Evolutionary conservation across 2,797 vertebrate species (phyloP), one percentile per base, ranked within the genome.

Genomic region (Buphagus erythrorhynchus): DNA sequence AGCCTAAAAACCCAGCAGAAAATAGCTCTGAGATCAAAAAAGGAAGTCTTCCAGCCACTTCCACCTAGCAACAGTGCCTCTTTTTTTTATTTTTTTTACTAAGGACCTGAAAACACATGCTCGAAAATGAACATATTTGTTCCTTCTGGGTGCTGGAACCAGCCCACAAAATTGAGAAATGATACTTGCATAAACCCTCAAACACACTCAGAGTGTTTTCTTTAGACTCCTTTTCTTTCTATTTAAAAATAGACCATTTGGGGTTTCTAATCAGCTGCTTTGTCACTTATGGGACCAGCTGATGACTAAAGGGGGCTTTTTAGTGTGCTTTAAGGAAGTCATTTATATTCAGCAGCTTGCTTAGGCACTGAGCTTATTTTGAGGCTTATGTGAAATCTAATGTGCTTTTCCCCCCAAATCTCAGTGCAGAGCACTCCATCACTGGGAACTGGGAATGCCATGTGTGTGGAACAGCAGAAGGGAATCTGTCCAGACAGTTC

Each of bases 1-100:
- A 94, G 91, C 84, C 88, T 94, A 65, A 96, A 95, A 95, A 29
- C 71, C 21, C 38, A 69, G 35, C 86, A 94, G 73, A 95, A 97
- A 97, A 97, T 95, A 97, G 93, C 95, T 89, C 74, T 85, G 36
- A 58, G 86, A 91, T 84, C 48, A 97, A 95, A 96, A 97, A 95
- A 75, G 69, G 24, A 92, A 94, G 67, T 95, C 95, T 96, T 94
- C 71, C 86, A 96, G 74, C 93, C 43, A 82, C 84, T 95, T 96
- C 91, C 78, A 96, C 95, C 93, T 97, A 97, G 95, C 96, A 97
- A 97, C 96, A 96, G 91, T 48, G n/a, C 66, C 65, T 74, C 46
- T 71, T 36, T 73, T 62, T 29, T 48, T 61, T 26, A 4, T 61
- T 75, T 35, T 74, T 36, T 33, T 63, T 13, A 24, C 8, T 5